Percentiles rank a stretch among this genome's conserved stretches.
Conservation (phyloP, 2,113 vertebrate species). For the Notarius lentiginosus region DNA sequence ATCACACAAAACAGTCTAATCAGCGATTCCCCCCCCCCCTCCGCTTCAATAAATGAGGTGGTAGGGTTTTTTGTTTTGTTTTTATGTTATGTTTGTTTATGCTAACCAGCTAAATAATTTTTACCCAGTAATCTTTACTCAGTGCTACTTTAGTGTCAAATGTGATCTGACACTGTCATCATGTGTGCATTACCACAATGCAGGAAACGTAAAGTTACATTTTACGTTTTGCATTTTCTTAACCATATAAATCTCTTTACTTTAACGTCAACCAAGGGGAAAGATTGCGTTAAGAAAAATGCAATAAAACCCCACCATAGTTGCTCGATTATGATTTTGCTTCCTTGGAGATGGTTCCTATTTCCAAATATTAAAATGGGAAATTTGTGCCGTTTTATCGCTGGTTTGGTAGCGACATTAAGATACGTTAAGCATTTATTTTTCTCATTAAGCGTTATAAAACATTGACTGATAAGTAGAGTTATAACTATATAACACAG, state of each 20-base stretch:
- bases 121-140: neutral
- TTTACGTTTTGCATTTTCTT: neutral
- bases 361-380: neutral
- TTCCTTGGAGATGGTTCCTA: neutral
- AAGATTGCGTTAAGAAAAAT: neutral
- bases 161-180: neutral
- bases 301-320: neutral
- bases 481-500: neutral
- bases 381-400: neutral
- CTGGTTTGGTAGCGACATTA: neutral
- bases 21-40: neutral
- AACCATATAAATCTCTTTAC: neutral
- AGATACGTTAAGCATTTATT: neutral
- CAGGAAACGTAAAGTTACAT: neutral
- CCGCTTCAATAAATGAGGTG: neutral
- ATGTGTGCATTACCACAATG: neutral
- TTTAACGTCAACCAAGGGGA: neutral
- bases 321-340: neutral
- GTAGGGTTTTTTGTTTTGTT: no score
- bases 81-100: no score
- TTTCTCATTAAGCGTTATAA: neutral
- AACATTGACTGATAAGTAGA: neutral
- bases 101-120: neutral
- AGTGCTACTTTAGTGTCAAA: neutral
- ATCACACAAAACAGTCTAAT: neutral